Conservation (phyloP, 2,888 invertebrate genomes). For the Parnassius glacialis region DNA sequence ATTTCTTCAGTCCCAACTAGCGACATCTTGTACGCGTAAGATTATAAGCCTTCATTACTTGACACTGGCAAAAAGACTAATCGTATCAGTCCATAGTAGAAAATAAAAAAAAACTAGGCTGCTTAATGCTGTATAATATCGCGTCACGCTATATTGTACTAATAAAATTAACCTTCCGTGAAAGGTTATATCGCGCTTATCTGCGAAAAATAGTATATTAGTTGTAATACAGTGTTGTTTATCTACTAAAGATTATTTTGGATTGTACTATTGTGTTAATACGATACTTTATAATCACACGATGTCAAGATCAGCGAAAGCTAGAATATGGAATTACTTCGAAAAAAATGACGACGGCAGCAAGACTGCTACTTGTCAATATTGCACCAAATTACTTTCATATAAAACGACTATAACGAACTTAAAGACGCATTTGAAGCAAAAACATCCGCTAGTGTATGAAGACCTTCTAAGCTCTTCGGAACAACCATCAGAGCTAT, state of each 20-base stretch:
- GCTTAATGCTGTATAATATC: no score
- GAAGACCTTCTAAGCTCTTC: constrained; percentile 12
- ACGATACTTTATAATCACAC: not conserved
- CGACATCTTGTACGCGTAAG: no score
- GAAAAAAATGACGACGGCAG: constrained; percentile 29
- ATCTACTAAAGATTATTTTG: not conserved
- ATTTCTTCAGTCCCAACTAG: no score
- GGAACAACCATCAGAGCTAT: constrained; percentile 3
- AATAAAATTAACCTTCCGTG: constrained; percentile 1
- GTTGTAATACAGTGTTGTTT: constrained; percentile 3
- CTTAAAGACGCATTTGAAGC: constrained; percentile 20
- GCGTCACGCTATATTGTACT: no score
- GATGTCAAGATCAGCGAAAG: constrained; percentile 14
- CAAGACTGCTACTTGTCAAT: constrained; percentile 18
- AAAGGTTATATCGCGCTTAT: constrained; percentile 20
- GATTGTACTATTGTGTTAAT: not conserved
- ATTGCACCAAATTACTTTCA: constrained; percentile 28
- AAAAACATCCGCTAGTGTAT: constrained; percentile 23
- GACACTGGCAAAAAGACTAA: no score
- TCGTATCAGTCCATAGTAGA: no score
- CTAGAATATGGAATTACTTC: constrained; percentile 23
- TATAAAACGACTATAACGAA: constrained; percentile 31
- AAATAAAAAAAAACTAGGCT: no score
- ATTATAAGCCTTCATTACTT: no score
- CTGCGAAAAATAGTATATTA: constrained; percentile 19